Evolutionary conservation across 1,140 invertebrate species (phyloP), one percentile per base, ranked within the genome.

Genomic region (Ruditapes philippinarum): DNA sequence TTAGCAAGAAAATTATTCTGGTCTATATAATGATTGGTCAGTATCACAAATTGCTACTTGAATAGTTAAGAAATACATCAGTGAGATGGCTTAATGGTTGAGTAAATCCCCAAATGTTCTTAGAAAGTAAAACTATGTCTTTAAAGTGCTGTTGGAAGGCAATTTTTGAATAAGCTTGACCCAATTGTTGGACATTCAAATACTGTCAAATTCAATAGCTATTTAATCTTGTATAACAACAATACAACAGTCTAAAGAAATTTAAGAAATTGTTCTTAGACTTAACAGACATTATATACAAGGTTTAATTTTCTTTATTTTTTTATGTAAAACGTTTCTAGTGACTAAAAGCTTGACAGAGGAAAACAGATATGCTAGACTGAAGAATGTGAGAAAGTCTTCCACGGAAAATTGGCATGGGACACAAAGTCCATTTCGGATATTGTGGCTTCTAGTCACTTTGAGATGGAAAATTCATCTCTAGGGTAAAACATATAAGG

Each of bases 371-470:
- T 62, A 62, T 62, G 22, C n/a, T 14, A 38, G 65, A 19, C 28
- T 22, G 36, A 11, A 14, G 73, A 51, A 76, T 76, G 73, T 76
- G 40, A 76, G 45, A 49, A 17, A 11, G 33, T 28, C 45, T 76
- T 42, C 25, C 49, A 22, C 49, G 28, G 19, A 31, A 42, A 9
- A 51, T 76, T 33, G 25, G 38, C 73, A 45, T 19, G 73, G 73
- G 73, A 76, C n/a, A 49, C 42, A 22, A 51, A 78, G 79, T 62
- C 79, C 79, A 81, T 81, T 81, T 81, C 3, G 38, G 28, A 62
- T 60, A 62, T 81, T 60, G 57, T n/a, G 11, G 45, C 14, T 81
- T 81, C 12, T 62, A 17, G 74, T 45, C 2, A 2, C 11, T 31
- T 25, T 11, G 33, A 36, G 38, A 51, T 49, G 36, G 28, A 1